Base-by-base conservation (phyloP, 1,140 invertebrate species). In the Drosophila simulans region DNA sequence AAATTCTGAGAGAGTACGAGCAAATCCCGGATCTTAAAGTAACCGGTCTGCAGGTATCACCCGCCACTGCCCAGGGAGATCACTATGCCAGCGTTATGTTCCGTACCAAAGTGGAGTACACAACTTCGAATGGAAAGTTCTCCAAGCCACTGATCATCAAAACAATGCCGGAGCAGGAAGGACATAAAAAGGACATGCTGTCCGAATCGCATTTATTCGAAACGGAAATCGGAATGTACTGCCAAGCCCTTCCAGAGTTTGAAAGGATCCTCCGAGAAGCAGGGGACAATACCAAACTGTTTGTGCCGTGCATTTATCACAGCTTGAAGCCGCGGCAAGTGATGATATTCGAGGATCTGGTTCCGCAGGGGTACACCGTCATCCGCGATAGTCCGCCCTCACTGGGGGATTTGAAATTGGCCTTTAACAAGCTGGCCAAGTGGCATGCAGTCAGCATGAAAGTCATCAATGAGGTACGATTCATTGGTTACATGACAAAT, bases 31-130 rank as follows among this genome's bases (percentile, higher is more conserved):
- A 58, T 35, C 5, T 83, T 0, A 70, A 68, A 11, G 55, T 90
- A 2, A 58, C 42, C 3, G 49, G 55, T 35, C 22, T 74, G 1
- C 52, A 77, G 49, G 60, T 79, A 3, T 65, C 80, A 1, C 89
- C 89, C 0, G 89, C 89, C 0, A 72, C 52, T 37, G 69, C 72
- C 13, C 80, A 85, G 31, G 89, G 86, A 2, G 89, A 91, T 89
- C 89, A 91, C 48, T 91, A 85, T 88, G 89, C 83, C 2, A 91
- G 89, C 49, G 35, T 91, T 2, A 91, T 91, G 80, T 91, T 91
- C 12, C 80, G 86, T 0, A 46, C 58, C 8, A 17, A 0, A 2
- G 66, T 68, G 12, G 49, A 72, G 20, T 84, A 70, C 20, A 53
- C 48, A 0, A 48, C 15, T 0, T 0, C 12, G 0, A 60, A 49